Percentiles rank a stretch among this genome's conserved stretches.
These are phyloP conservation scores for Parauchenoglanis ngamensis DNA, from an alignment of 2,797 vertebrate genomes.

Conservation along the genomic window DNA sequence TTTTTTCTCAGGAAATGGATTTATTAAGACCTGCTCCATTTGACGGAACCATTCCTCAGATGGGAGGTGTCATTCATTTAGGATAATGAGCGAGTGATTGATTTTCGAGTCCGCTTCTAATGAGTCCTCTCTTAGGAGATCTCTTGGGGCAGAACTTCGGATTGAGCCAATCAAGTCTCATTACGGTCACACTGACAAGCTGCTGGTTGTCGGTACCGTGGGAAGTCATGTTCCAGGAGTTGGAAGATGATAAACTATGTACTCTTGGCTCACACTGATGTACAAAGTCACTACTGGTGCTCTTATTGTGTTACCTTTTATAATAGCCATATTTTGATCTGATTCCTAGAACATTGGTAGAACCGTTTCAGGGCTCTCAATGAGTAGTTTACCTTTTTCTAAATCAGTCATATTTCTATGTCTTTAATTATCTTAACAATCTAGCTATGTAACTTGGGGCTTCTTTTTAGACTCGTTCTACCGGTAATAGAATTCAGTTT, in stretches of 20 bases:
- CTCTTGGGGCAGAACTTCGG: slow-evolving; percentile 67
- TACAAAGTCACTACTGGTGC: slow-evolving; percentile 50
- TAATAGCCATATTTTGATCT: slow-evolving; percentile 49
- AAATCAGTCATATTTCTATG: slow-evolving; percentile 43
- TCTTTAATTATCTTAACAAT: slow-evolving; percentile 52
- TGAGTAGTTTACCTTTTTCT: slow-evolving; percentile 46
- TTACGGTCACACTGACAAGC: slow-evolving; percentile 67
- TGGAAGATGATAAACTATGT: slow-evolving; percentile 5
- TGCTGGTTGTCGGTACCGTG: slow-evolving; percentile 18
- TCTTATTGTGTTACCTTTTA: slow-evolving; percentile 38
- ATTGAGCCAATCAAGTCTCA: slow-evolving; percentile 71
- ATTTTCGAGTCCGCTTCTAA: slow-evolving; percentile 61
- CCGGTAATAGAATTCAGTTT: not conserved
- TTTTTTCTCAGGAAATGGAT: slow-evolving; percentile 75
- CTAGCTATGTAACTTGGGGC: slow-evolving; percentile 53
- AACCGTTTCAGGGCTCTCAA: slow-evolving; percentile 67
- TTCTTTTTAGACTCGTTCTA: slow-evolving; percentile 23
- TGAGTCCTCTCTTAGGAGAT: slow-evolving; percentile 68
- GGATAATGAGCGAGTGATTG: slow-evolving; percentile 59
- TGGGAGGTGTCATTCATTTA: slow-evolving; percentile 52
- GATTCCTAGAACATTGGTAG: slow-evolving; percentile 38
- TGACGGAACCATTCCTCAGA: slow-evolving; percentile 47
- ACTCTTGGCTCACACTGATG: not conserved
- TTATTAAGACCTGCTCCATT: slow-evolving; percentile 58
- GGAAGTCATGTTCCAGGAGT: slow-evolving; percentile 1